Percentiles rank a stretch among this genome's conserved stretches.
Evolutionary conservation across 2,888 invertebrate species (phyloP).

Genomic region (Amphiduros pacificus): DNA sequence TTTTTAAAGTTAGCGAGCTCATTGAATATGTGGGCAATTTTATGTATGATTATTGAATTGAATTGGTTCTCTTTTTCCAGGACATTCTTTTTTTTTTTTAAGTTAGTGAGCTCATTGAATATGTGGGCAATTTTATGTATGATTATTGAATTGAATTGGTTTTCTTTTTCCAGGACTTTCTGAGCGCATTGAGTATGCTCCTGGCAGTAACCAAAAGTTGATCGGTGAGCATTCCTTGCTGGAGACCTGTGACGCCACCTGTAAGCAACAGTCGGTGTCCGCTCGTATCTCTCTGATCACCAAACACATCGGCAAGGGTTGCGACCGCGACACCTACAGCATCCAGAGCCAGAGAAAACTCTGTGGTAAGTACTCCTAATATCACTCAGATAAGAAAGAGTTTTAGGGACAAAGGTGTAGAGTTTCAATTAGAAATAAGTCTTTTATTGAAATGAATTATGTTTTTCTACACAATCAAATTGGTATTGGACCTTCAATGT

Average conservation of each 20-base stretch:
- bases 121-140: no score
- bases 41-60: no score
- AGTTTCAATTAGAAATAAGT: no score
- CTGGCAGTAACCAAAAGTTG: slow-evolving; percentile 77
- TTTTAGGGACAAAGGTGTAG: not conserved
- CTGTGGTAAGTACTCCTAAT: slow-evolving; percentile 67
- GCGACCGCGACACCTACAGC: slow-evolving; percentile 91
- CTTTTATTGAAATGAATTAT: no score
- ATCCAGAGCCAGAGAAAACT: slow-evolving; percentile 81
- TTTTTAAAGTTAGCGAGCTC: no score
- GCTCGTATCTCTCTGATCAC: slow-evolving; percentile 71
- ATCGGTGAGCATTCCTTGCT: slow-evolving; percentile 76
- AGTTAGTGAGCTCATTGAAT: slow-evolving; percentile 83
- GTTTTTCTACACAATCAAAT: no score
- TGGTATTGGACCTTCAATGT: no score
- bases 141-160: no score
- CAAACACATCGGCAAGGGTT: slow-evolving; percentile 91
- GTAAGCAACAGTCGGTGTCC: slow-evolving; percentile 60
- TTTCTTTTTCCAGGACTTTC: slow-evolving; percentile 69
- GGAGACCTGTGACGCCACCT: slow-evolving; percentile 58
- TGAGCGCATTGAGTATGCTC: slow-evolving; percentile 83
- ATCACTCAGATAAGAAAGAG: not conserved
- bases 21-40: no score
- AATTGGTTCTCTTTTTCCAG: no score
- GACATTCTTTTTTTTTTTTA: no score